Base-by-base conservation (phyloP, 2,888 invertebrate genomes). In the Steinernema carpocapsae region DNA sequence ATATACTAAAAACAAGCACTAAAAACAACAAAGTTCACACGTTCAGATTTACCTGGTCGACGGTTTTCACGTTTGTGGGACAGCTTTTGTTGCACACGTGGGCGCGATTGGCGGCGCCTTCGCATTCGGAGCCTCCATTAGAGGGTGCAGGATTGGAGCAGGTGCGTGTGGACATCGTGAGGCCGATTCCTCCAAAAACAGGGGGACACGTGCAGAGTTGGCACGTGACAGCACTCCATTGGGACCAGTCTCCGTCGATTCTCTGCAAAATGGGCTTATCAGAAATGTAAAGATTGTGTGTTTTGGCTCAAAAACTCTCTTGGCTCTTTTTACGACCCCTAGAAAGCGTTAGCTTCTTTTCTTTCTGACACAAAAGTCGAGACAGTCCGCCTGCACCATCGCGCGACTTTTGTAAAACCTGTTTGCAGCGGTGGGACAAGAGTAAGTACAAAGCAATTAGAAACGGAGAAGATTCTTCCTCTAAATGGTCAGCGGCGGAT, bases 61-160 rank as follows among this genome's bases (percentile, higher is more conserved):
- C 86, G 72, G 80, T 78, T 51, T 83, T 78, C 19, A 42, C 75
- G 42, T 74, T 70, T 32, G 71, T 37, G 3, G 78, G 73, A 70
- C 87, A 87, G 46, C 78, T 76, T 29, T 79, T 74, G 59, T 79
- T 78, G 76, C 87, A 87, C 22, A 87, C 80, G 19, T 84, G 80
- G 32, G 82, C 87, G 42, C 84, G 74, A 10, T 76, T 76, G 22
- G 77, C 75, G 22, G 84, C 80, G 14, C 87, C 87, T 10, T 75
- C 74, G 74, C 87, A 87, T 19, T 85, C 84, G 22, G 78, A 74
- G 32, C 87, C 87, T 1, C 87, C 87, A 75, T 87, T 88, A 0
- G 76, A 72, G 12, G 87, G 87, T 19, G 82, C 76, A 7, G 87
- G 87, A 72, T 80, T 83, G 19, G 83, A 81, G 76, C 87, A 87